Evolutionary conservation across 2,888 invertebrate species (phyloP).

Genomic region (Notocelia uddmanniana): DNA sequence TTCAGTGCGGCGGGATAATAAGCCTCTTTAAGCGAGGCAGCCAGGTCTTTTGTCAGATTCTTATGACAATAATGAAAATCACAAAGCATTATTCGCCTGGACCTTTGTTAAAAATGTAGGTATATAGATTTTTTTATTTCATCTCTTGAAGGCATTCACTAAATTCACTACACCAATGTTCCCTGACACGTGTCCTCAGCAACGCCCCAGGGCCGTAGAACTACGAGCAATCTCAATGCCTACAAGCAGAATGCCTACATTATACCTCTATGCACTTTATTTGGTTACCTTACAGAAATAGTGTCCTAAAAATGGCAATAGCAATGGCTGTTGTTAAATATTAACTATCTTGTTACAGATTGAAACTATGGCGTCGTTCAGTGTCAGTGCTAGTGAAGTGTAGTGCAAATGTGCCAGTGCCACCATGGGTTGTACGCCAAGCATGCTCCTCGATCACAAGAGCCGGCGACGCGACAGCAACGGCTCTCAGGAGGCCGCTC

Average conservation of each 20-base stretch:
- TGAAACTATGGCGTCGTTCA: slow-evolving; percentile 60
- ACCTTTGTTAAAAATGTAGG: background rate
- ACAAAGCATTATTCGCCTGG: background rate
- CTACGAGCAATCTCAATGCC: too few relatives aligned
- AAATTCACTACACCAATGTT: too few relatives aligned
- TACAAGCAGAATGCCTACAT: too few relatives aligned
- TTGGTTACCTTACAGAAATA: too few relatives aligned
- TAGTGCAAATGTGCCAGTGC: slow-evolving; percentile 71
- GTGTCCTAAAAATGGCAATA: too few relatives aligned
- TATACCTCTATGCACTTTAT: too few relatives aligned
- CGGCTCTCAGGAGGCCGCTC: slow-evolving; percentile 80
- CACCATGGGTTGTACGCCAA: slow-evolving; percentile 88
- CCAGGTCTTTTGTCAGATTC: background rate
- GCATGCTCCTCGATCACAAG: slow-evolving; percentile 87
- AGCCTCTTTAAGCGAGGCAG: slow-evolving; percentile 4
- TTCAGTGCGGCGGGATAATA: slow-evolving; percentile 3
- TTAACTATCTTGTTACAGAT: slow-evolving; percentile 76
- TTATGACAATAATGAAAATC: background rate
- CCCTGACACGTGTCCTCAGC: too few relatives aligned
- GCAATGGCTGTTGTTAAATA: too few relatives aligned
- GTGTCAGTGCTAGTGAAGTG: slow-evolving; percentile 77
- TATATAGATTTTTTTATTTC: too few relatives aligned
- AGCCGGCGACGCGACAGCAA: slow-evolving; percentile 84
- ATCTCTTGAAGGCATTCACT: background rate
- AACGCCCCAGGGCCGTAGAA: too few relatives aligned